Percentiles rank a stretch among this genome's conserved stretches.
Evolutionary conservation across 2,888 invertebrate genomes (phyloP).

Genomic region (Amiota minor): DNA sequence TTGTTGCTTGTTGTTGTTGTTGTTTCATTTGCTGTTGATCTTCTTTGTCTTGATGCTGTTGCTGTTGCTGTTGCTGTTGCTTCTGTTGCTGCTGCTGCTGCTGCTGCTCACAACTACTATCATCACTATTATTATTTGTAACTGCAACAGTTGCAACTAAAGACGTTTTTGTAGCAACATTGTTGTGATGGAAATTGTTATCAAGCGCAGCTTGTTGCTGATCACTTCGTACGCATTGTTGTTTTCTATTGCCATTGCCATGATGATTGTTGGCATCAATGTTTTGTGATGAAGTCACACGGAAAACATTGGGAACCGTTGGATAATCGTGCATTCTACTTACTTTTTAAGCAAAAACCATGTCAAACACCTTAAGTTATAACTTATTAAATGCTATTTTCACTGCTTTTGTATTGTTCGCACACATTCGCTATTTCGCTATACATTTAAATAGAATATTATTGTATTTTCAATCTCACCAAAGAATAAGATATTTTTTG

Average conservation of each 20-base stretch:
- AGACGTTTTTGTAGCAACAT: not conserved
- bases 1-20: slow-evolving; percentile 40
- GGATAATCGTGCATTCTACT: slow-evolving; percentile 70
- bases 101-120: slow-evolving; percentile 14
- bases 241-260: not conserved
- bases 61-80: slow-evolving; percentile 41
- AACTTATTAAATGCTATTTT: too few relatives aligned
- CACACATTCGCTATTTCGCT: not conserved
- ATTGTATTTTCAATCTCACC: too few relatives aligned
- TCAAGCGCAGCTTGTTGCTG: too few relatives aligned
- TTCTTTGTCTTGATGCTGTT: slow-evolving; percentile 16
- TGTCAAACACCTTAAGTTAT: not conserved
- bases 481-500: too few relatives aligned
- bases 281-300: slow-evolving; percentile 67
- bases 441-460: too few relatives aligned
- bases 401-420: too few relatives aligned
- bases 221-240: not conserved
- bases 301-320: slow-evolving; percentile 71
- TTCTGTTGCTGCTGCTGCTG: slow-evolving; percentile 38
- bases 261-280: slow-evolving; percentile 55
- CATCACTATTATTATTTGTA: slow-evolving; percentile 29
- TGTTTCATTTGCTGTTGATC: slow-evolving; percentile 33
- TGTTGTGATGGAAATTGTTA: too few relatives aligned
- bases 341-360: slow-evolving; percentile 1
- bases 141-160: slow-evolving; percentile 17